Conservation (phyloP, 2,888 invertebrate genomes). For the Spodoptera exigua region DNA sequence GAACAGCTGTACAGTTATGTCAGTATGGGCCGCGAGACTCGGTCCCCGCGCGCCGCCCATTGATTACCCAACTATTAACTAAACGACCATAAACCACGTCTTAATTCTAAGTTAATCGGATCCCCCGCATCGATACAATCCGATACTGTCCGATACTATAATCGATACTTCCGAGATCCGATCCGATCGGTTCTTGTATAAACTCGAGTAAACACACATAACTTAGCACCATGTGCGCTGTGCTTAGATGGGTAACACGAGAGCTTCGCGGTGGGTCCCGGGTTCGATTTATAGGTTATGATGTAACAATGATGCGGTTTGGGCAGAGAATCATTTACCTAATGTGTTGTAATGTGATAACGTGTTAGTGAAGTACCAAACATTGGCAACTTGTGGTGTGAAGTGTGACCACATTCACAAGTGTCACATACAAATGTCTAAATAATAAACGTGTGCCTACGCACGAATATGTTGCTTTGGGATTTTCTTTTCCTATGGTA, state of each 20-base stretch:
- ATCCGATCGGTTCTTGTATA: slow-evolving; percentile 51
- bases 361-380: neutral
- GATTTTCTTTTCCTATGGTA: too few species aligned
- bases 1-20: too few species aligned
- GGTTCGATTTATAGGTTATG: slow-evolving; percentile 54
- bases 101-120: slow-evolving; percentile 48
- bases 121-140: slow-evolving; percentile 55
- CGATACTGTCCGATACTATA: slow-evolving; percentile 40
- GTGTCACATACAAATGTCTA: too few species aligned
- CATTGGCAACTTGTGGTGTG: slow-evolving; percentile 19
- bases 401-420: too few species aligned
- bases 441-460: too few species aligned
- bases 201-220: slow-evolving; percentile 39
- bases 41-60: slow-evolving; percentile 11
- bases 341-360: neutral
- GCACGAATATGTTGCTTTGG: too few species aligned
- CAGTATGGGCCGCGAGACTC: neutral
- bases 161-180: slow-evolving; percentile 63
- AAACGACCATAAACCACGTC: slow-evolving; percentile 45
- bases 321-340: slow-evolving; percentile 4
- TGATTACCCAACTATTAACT: slow-evolving; percentile 30
- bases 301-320: slow-evolving; percentile 34
- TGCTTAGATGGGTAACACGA: slow-evolving; percentile 49
- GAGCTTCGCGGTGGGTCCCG: slow-evolving; percentile 55
- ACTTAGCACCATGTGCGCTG: slow-evolving; percentile 43